Evolutionary conservation across 2,888 invertebrate genomes (phyloP), one percentile per base, ranked within the genome.

Genomic region (Harmothoe impar): DNA sequence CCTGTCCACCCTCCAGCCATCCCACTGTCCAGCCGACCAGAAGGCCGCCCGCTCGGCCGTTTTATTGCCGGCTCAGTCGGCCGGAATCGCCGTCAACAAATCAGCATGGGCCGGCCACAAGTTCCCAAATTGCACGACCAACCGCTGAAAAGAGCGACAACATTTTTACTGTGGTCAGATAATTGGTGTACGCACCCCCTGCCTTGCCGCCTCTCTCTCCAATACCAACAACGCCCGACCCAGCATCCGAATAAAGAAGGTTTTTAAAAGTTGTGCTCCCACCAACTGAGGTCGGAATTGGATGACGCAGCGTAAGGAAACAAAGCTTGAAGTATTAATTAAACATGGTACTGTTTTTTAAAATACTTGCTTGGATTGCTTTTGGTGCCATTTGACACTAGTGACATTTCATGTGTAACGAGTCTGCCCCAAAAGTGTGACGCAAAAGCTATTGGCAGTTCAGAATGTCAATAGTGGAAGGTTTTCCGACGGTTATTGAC

Each of bases 1-100:
- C 29, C 31, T 29, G 72, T 72, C 72, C 72, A 15, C 23, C 29
- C 29, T 25, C 20, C 25, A 12, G 29, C 0, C 29, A 29, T 25
- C 31, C 29, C 31, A 72, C 72, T 72, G 72, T 72, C 72, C 72
- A 72, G 72, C 31, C 72, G 72, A 72, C 72, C 72, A 72, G 72
- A 72, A 72, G 29, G 15, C 29, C 29, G 17, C 25, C 72, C 29
- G 72, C 72, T 72, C 72, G 72, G 29, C 29, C 72, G 29, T 72
- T 29, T 72, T 72, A 72, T 72, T 72, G 72, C 72, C 72, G 31
- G 25, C 17, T 15, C 72, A 62, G 23, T 62, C 62, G 62, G 62
- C 20, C 15, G 62, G 62, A 62, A 62, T 62, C n/a, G 20, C 62
- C 20, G 20, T 62, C 62, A 62, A 62, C 62, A 62, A 62, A 62